These are phyloP conservation scores for Meandrusa payeni DNA, from an alignment of 2,888 invertebrate species.

Conservation along the genomic window DNA sequence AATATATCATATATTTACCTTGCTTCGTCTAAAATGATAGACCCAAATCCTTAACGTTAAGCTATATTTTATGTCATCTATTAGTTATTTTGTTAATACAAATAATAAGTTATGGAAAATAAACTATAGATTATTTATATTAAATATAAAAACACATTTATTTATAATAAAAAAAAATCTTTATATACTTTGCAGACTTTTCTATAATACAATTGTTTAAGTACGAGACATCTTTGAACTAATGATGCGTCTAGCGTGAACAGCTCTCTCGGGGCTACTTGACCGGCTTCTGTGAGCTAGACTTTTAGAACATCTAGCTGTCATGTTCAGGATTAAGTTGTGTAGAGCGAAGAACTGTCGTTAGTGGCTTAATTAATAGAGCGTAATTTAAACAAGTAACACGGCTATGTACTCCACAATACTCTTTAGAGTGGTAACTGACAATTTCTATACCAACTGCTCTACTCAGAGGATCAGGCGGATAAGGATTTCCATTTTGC, in stretches of 20 bases:
- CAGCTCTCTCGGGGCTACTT: constrained; percentile 6
- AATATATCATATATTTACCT: too few species aligned
- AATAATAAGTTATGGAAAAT: too few species aligned
- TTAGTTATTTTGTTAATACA: too few species aligned
- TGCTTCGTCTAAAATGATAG: too few species aligned
- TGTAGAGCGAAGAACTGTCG: neutral
- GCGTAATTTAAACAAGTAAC: neutral
- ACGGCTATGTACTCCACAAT: neutral
- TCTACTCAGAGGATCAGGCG: too few species aligned
- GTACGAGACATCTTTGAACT: constrained; percentile 7
- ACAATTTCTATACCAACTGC: too few species aligned
- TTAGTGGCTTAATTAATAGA: constrained; percentile 1
- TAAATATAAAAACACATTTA: too few species aligned
- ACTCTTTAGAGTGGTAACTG: too few species aligned
- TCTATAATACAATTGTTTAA: neutral
- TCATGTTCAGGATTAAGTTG: neutral
- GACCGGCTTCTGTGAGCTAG: constrained; percentile 5
- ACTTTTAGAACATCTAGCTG: constrained; percentile 3
- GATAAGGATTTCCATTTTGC: too few species aligned
- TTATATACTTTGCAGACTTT: neutral
- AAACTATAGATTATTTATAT: too few species aligned
- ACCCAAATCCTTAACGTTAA: too few species aligned
- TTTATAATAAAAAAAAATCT: neutral
- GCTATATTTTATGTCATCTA: too few species aligned
- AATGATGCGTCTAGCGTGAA: constrained; percentile 9